phyloP scores from a whole-genome alignment of 2,888 invertebrate genomes.

The Limnephilus rhombicus region DNA sequence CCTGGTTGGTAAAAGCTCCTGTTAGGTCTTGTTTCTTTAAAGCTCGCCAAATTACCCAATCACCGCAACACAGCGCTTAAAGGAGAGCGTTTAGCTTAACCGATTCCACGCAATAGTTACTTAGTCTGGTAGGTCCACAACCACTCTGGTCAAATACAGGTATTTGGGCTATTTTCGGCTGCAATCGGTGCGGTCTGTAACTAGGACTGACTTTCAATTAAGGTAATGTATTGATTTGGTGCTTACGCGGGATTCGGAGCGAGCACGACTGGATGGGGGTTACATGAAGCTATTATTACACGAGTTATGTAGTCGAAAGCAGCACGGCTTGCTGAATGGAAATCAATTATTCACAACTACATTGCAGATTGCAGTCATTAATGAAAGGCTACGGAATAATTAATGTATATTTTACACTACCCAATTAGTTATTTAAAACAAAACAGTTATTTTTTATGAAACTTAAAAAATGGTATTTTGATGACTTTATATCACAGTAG shows the following conservation, averaged over 20 bases:
- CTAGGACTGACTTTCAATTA: slow-evolving; percentile 4
- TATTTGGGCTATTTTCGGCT: slow-evolving; percentile 10
- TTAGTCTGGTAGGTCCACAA: background rate
- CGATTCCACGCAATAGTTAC: slow-evolving; percentile 27
- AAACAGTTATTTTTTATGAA: background rate
- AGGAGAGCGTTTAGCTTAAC: slow-evolving; percentile 2
- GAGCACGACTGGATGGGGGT: background rate
- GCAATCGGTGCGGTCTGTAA: slow-evolving; percentile 14
- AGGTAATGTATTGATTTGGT: slow-evolving; percentile 17
- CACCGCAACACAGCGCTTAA: slow-evolving; percentile 2
- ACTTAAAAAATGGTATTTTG: no score
- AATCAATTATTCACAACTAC: background rate
- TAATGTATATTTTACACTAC: background rate
- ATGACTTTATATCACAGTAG: no score
- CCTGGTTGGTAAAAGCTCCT: background rate
- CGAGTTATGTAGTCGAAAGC: background rate
- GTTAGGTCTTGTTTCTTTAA: slow-evolving; percentile 9
- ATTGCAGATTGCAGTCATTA: background rate
- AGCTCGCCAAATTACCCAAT: slow-evolving; percentile 8
- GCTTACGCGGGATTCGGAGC: background rate
- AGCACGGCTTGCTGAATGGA: background rate
- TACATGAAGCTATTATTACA: background rate
- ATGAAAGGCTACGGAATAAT: background rate
- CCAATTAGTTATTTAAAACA: background rate
- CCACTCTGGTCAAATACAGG: slow-evolving; percentile 29